Conservation (phyloP, 2,888 invertebrate genomes). For the Sphaerolaimus hirsutus region DNA sequence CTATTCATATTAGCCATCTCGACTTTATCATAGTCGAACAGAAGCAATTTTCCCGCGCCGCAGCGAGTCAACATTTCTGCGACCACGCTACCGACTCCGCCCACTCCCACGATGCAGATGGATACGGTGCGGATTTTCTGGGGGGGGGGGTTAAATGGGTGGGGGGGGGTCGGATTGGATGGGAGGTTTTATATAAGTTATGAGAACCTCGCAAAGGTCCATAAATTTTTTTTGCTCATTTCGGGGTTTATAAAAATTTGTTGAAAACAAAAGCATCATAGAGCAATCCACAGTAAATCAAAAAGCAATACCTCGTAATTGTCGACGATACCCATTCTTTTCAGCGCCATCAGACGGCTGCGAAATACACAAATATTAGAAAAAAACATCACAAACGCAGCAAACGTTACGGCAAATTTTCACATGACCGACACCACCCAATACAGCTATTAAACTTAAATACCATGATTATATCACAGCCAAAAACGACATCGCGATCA, state of each 20-base stretch:
- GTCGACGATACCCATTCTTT: conserved; percentile 93
- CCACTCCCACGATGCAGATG: conserved; percentile 82
- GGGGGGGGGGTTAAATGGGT: conserved; percentile 9
- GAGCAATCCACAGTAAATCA: background rate
- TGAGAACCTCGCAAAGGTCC: too few species aligned
- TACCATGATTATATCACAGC: background rate
- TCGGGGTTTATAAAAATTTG: background rate
- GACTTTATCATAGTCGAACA: conserved; percentile 96
- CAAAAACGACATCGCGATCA: too few species aligned
- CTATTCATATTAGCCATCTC: conserved; percentile 98
- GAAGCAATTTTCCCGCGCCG: conserved; percentile 79
- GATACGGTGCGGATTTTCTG: conserved; percentile 49
- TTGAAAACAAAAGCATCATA: background rate
- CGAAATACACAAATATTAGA: conserved; percentile 10
- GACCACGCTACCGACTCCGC: conserved; percentile 97
- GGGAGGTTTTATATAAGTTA: too few species aligned
- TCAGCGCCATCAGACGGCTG: conserved; percentile 79
- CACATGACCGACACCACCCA: background rate
- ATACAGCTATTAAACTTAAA: background rate
- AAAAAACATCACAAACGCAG: background rate
- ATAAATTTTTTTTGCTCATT: background rate
- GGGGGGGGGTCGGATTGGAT: too few species aligned
- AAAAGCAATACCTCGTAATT: conserved; percentile 50
- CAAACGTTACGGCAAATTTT: background rate
- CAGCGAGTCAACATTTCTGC: conserved; percentile 97